Conservation (phyloP, 2,888 invertebrate genomes). For the Ophion ellenae region DNA sequence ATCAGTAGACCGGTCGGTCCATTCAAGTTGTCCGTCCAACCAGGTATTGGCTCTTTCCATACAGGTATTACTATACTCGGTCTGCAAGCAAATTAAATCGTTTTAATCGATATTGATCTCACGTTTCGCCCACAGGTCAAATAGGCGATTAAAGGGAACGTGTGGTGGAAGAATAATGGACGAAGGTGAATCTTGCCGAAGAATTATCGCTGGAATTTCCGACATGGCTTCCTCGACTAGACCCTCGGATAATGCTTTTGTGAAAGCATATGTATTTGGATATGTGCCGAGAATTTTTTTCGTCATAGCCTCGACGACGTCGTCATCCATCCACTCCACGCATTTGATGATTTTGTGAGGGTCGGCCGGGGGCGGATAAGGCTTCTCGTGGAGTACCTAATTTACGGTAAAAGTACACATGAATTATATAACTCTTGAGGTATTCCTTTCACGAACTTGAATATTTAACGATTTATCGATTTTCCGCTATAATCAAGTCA, state of each 20-base stretch:
- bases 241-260: slow-evolving; percentile 95
- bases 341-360: slow-evolving; percentile 91
- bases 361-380: slow-evolving; percentile 93
- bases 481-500: too few species aligned
- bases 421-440: background rate
- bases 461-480: too few species aligned
- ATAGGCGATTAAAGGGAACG: too few species aligned
- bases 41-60: slow-evolving; percentile 93
- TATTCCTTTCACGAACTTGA: too few species aligned
- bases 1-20: slow-evolving; percentile 95
- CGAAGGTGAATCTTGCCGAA: slow-evolving; percentile 86
- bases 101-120: slow-evolving; percentile 7
- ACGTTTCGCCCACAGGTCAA: background rate
- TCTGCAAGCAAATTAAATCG: slow-evolving; percentile 65
- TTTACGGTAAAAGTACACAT: background rate
- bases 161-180: background rate
- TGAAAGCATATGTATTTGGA: slow-evolving; percentile 97
- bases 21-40: slow-evolving; percentile 97
- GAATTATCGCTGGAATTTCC: slow-evolving; percentile 91
- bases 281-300: slow-evolving; percentile 89
- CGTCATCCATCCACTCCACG: slow-evolving; percentile 92
- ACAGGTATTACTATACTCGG: slow-evolving; percentile 91
- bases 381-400: slow-evolving; percentile 90
- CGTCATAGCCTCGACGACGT: slow-evolving; percentile 87
- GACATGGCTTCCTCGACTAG: slow-evolving; percentile 91